These are phyloP conservation scores for Encarsia formosa DNA, from an alignment of 2,888 invertebrate genomes.

Conservation along the genomic window DNA sequence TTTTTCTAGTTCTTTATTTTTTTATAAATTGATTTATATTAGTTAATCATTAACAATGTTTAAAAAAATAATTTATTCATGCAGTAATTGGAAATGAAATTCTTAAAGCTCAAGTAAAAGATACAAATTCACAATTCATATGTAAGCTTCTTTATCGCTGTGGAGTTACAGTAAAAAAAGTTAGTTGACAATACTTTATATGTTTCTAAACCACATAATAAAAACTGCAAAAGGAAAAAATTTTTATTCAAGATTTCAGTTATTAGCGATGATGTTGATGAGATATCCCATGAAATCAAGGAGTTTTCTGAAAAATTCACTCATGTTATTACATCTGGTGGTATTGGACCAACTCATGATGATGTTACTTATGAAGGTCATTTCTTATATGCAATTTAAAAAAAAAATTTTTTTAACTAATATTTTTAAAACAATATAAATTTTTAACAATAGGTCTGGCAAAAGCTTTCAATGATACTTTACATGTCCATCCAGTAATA, in stretches of 20 bases:
- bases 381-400: no score
- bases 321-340: conserved; percentile 71
- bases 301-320: conserved; percentile 59
- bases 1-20: no score
- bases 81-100: conserved; percentile 75
- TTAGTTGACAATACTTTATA: conserved; percentile 35
- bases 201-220: background rate
- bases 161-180: conserved; percentile 62
- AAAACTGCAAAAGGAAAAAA: conserved; percentile 3
- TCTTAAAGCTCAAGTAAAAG: conserved; percentile 65
- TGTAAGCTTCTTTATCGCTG: conserved; percentile 59
- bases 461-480: conserved; percentile 53
- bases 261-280: conserved; percentile 62
- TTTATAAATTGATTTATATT: background rate
- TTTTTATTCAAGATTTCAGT: conserved; percentile 58
- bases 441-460: conserved; percentile 52
- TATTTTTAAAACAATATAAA: conserved; percentile 13
- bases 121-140: conserved; percentile 66
- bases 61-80: conserved; percentile 17
- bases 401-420: conserved; percentile 2
- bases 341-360: conserved; percentile 76
- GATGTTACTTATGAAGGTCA: conserved; percentile 69
- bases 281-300: conserved; percentile 62
- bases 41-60: background rate
- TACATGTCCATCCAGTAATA: conserved; percentile 52